Evolutionary conservation across 2,113 vertebrate species (phyloP).

Genomic region (Micronycteris hirsuta): DNA sequence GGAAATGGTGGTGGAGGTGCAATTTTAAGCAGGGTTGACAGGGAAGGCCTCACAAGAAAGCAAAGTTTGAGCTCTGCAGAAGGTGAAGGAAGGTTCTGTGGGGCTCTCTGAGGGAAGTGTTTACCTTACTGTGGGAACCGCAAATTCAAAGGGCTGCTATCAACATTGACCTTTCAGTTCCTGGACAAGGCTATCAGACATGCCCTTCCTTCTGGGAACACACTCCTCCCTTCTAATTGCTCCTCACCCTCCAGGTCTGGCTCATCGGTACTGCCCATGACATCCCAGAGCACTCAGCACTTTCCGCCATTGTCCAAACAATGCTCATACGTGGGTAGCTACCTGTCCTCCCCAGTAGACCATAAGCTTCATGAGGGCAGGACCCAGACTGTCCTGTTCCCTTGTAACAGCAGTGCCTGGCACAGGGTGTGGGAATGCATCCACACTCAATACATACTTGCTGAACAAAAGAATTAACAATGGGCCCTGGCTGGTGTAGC

Average conservation of each 20-base stretch:
- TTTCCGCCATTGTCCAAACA: neutral
- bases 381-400: neutral
- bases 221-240: neutral
- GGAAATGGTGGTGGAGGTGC: neutral
- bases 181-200: neutral
- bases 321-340: neutral
- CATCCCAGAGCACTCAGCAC: neutral
- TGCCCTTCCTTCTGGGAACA: neutral
- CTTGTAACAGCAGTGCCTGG: neutral
- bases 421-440: neutral
- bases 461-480: neutral
- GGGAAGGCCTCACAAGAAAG: neutral
- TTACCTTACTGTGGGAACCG: neutral
- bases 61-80: neutral
- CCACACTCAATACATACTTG: neutral
- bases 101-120: neutral
- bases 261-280: neutral
- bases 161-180: neutral
- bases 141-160: neutral
- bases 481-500: too few species aligned
- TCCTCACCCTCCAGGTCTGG: neutral
- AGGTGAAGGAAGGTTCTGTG: neutral
- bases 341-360: neutral
- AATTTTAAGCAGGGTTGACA: neutral
- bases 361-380: neutral